Conservation (phyloP, 2,113 vertebrate species). For the Columba janthina region DNA sequence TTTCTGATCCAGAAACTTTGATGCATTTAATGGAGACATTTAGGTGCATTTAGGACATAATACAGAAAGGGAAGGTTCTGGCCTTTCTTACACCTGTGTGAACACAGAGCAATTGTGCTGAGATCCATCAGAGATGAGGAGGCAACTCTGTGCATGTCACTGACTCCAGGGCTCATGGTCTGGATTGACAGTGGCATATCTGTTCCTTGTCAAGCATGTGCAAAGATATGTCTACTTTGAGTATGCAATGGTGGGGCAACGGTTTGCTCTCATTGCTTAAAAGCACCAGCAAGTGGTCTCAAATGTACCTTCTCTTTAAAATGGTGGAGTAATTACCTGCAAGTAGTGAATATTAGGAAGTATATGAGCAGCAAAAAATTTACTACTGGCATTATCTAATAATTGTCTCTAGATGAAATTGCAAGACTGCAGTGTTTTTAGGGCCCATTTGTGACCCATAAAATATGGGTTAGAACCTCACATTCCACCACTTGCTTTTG, state of each 20-base stretch:
- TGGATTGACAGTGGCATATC: background rate
- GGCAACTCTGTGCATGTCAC: background rate
- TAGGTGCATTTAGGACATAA: background rate
- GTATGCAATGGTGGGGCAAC: background rate
- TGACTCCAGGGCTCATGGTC: background rate
- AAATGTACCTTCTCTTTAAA: slow-evolving; percentile 30
- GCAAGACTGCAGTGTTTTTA: slow-evolving; percentile 75
- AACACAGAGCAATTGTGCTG: background rate
- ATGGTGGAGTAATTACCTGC: slow-evolving; percentile 43
- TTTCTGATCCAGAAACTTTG: background rate
- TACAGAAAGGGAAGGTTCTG: background rate
- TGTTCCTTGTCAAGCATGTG: background rate
- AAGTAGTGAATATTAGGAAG: slow-evolving; percentile 54
- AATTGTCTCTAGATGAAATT: slow-evolving; percentile 77
- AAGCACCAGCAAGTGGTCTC: background rate
- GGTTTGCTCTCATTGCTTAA: background rate
- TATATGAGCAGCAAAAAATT: slow-evolving; percentile 71
- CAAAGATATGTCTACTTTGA: background rate
- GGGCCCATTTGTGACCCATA: slow-evolving; percentile 76
- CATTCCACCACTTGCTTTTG: slow-evolving; percentile 61
- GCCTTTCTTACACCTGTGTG: background rate
- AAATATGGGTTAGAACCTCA: slow-evolving; percentile 73
- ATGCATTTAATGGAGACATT: background rate
- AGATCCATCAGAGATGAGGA: background rate
- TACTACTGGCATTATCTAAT: slow-evolving; percentile 72